Evolutionary conservation across 2,888 invertebrate species (phyloP).

Genomic region (Drosophila vallismaia): DNA sequence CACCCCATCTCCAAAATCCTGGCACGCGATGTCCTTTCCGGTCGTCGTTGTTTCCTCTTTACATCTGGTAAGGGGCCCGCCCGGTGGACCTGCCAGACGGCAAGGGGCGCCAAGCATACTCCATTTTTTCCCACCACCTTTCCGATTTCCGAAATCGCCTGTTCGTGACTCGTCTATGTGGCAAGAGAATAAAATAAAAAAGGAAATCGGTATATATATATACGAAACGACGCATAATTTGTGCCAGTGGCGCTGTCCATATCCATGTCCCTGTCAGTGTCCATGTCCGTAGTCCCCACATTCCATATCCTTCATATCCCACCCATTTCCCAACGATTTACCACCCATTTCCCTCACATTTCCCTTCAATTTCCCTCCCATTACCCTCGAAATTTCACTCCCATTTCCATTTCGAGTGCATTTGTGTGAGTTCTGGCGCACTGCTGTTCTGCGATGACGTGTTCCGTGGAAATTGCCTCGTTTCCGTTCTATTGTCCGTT

Average conservation of each 20-base stretch:
- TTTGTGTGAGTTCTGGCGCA: constrained; percentile 61
- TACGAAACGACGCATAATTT: constrained; percentile 74
- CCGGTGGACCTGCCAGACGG: constrained; percentile 18
- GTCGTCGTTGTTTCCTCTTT: constrained; percentile 72
- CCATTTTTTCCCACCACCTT: constrained; percentile 27
- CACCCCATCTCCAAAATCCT: constrained; percentile 31
- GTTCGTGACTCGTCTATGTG: constrained; percentile 64
- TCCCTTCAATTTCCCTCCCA: background rate
- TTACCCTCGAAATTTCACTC: background rate
- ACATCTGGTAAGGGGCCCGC: constrained; percentile 31
- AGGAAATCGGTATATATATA: background rate
- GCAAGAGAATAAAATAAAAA: constrained; percentile 31
- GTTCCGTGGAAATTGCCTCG: constrained; percentile 60
- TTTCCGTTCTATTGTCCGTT: constrained; percentile 29
- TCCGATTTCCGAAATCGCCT: constrained; percentile 60
- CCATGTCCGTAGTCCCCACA: constrained; percentile 37
- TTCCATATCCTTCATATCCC: background rate
- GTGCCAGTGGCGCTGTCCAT: constrained; percentile 68
- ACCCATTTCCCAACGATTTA: background rate
- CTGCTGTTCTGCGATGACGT: constrained; percentile 62
- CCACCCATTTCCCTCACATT: background rate
- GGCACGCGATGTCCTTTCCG: constrained; percentile 83
- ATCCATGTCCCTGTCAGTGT: constrained; percentile 42
- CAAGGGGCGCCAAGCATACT: constrained; percentile 12
- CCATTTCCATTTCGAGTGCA: background rate